Evolutionary conservation across 2,113 vertebrate genomes (phyloP).

Genomic region (Chionomys nivalis): DNA sequence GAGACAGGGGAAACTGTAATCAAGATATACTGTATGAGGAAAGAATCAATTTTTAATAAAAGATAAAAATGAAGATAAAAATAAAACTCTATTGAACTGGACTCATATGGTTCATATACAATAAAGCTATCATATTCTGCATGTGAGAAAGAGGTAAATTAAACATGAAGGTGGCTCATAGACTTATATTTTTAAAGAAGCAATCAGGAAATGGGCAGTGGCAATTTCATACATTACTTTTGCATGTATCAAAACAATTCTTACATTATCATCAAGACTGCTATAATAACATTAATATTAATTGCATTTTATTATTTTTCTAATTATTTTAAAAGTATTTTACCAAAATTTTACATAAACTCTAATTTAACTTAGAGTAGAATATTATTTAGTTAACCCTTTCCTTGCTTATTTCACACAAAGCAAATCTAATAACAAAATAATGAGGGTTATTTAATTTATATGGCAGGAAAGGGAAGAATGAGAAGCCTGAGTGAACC

Average conservation of each 20-base stretch:
- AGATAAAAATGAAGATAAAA: neutral
- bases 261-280: neutral
- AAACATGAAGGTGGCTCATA: conserved; percentile 35
- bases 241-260: neutral
- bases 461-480: neutral
- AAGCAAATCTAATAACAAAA: conserved; percentile 42
- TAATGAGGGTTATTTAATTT: conserved; percentile 25
- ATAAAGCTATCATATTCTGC: conserved; percentile 29
- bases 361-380: neutral
- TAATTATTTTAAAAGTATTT: conserved; percentile 28
- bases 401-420: neutral
- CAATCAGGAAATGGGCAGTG: neutral
- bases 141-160: conserved; percentile 29
- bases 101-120: conserved; percentile 39
- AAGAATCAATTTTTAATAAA: neutral
- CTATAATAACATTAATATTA: neutral
- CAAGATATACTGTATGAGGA: neutral
- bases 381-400: conserved; percentile 14
- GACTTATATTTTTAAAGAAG: conserved; percentile 46
- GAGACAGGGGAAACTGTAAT: neutral
- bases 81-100: neutral
- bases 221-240: neutral
- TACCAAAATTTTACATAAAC: neutral
- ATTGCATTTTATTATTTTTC: conserved; percentile 17
- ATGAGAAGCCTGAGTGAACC: neutral